Conservation (phyloP, 2,113 vertebrate species). For the Vidua macroura region DNA sequence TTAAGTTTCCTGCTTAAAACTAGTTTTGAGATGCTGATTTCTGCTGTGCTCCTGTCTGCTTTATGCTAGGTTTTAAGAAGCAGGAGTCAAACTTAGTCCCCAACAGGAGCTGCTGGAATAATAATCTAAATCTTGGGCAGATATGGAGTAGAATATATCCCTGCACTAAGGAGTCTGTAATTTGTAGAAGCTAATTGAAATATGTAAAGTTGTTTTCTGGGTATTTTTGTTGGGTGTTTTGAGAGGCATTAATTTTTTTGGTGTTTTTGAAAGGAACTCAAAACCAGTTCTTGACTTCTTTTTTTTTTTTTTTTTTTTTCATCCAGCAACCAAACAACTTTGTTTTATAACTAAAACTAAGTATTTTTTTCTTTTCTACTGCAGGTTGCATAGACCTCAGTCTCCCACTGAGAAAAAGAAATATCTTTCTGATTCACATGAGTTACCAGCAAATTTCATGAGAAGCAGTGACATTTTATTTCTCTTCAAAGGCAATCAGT, state of each 20-base stretch:
- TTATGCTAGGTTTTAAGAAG: neutral
- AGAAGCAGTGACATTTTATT: neutral
- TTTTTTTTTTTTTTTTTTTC: neutral
- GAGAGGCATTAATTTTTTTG: neutral
- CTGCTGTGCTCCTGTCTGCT: neutral
- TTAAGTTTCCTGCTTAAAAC: neutral
- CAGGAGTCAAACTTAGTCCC: neutral
- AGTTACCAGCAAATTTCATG: neutral
- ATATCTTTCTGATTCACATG: neutral
- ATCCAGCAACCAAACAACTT: neutral
- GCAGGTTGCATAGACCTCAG: neutral
- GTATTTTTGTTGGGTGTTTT: neutral
- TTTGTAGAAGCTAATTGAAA: neutral
- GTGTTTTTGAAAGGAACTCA: neutral
- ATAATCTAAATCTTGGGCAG: neutral
- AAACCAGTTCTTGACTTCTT: neutral
- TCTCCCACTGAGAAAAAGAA: neutral
- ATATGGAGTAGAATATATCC: neutral
- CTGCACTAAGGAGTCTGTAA: neutral
- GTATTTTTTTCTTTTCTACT: neutral
- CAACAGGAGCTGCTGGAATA: neutral
- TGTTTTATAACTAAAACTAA: neutral
- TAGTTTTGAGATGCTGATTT: neutral
- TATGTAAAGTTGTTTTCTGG: neutral
- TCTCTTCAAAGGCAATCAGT: neutral